Base-by-base conservation (phyloP, 2,888 invertebrate genomes). In the Tachina lurida region DNA sequence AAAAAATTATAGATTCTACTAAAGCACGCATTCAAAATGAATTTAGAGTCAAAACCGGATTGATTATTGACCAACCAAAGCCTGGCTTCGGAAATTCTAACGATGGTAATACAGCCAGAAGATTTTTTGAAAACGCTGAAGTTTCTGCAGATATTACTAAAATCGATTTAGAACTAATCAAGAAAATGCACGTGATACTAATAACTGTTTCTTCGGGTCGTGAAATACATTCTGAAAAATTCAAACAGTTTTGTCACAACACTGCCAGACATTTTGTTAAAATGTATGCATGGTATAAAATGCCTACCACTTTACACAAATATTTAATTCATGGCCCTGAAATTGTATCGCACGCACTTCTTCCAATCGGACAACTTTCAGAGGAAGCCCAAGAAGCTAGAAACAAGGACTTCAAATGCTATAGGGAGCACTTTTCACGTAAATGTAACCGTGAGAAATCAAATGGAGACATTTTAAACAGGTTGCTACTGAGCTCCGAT, bases 201-300 rank as follows among this genome's bases (percentile, higher is more conserved):
- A 70, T 56, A 70, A 70, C 70, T 56, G 56, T 70, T 56, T 70
- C 56, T 41, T 58, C 70, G 43, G 56, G 70, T 56, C n/a, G n/a
- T n/a, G n/a, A n/a, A n/a, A n/a, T n/a, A n/a, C n/a, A n/a, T n/a
- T n/a, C n/a, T n/a, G 56, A 43, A 70, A 56, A 70, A 56, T 70
- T 70, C 70, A 56, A 13, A 70, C 17, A 19, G 22, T 54, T 54
- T 54, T 54, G 54, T 54, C 19, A 17, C 19, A 19, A n/a, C n/a
- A 54, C n/a, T 10, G 45, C 45, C 45, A 45, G 45, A 45, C 45
- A 45, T 45, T 45, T 45, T 45, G 45, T 45, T 45, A 45, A 43
- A 65, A 17, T 63, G 63, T 65, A 45, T 65, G 3, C n/a, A 65
- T 45, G 43, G 45, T 65, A 45, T 45, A 45, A 65, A 7, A 45